phyloP scores from a whole-genome alignment of 2,888 invertebrate genomes.

The Drosophila robusta region DNA sequence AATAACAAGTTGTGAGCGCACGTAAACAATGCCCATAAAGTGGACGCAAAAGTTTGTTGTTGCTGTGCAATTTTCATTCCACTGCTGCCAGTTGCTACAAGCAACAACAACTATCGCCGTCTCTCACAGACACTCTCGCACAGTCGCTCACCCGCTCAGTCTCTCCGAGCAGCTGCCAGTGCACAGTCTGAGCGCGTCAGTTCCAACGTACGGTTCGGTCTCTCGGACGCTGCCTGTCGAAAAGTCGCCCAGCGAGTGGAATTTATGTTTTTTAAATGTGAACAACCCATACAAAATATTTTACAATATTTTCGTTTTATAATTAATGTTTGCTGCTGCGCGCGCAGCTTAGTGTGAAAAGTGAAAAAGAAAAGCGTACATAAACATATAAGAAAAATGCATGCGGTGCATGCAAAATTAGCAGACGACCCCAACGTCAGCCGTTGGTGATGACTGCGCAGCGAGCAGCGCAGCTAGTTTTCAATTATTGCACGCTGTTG shows the following conservation, averaged over 20 bases:
- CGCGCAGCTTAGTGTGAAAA: slow-evolving; percentile 48
- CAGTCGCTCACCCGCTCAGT: slow-evolving; percentile 36
- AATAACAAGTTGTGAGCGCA: slow-evolving; percentile 58
- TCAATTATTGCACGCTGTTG: slow-evolving; percentile 49
- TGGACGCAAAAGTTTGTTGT: slow-evolving; percentile 53
- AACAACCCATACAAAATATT: slow-evolving; percentile 30
- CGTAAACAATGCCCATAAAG: slow-evolving; percentile 70
- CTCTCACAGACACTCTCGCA: slow-evolving; percentile 19
- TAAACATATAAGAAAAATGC: slow-evolving; percentile 33
- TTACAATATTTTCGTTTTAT: slow-evolving; percentile 17
- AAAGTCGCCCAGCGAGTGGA: slow-evolving; percentile 41
- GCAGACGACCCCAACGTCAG: slow-evolving; percentile 30
- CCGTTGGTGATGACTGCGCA: slow-evolving; percentile 19
- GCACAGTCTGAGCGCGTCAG: slow-evolving; percentile 58
- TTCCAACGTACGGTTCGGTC: slow-evolving; percentile 60
- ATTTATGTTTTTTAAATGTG: slow-evolving; percentile 62
- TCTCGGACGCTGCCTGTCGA: slow-evolving; percentile 51
- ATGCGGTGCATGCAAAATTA: slow-evolving; percentile 59
- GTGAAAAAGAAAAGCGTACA: slow-evolving; percentile 36
- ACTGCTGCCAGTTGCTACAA: slow-evolving; percentile 33
- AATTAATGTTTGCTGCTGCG: slow-evolving; percentile 39
- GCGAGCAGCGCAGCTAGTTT: slow-evolving; percentile 47
- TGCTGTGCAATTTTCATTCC: slow-evolving; percentile 62
- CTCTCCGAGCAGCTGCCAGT: slow-evolving; percentile 24
- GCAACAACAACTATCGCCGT: slow-evolving; percentile 20